Percentiles rank a stretch among this genome's conserved stretches.
These are phyloP conservation scores for Excalfactoria chinensis DNA, from an alignment of 2,113 vertebrate species.

Conservation along the genomic window DNA sequence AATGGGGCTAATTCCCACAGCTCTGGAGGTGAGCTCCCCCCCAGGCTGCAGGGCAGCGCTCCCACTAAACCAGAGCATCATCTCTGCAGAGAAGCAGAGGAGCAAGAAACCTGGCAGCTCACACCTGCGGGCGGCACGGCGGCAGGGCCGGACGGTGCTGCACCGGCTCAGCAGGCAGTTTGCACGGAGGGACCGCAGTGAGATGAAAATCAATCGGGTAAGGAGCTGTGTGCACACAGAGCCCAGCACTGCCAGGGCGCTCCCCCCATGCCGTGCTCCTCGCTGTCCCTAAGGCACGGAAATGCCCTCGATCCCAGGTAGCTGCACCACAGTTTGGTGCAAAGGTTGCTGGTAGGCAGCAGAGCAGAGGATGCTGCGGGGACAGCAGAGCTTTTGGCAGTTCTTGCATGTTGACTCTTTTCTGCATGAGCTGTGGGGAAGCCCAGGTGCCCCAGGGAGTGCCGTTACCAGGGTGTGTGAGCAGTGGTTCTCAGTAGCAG, in stretches of 20 bases:
- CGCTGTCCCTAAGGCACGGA: accelerated
- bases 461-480: accelerated
- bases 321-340: accelerated
- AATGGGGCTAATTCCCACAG: not conserved
- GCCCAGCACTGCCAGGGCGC: accelerated
- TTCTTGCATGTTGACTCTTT: not conserved
- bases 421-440: not conserved
- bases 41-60: not conserved
- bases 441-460: not conserved
- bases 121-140: constrained; percentile 77
- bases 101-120: constrained; percentile 77
- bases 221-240: constrained; percentile 54
- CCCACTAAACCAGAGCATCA: not conserved
- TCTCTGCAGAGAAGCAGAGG: constrained; percentile 71
- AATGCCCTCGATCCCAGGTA: not conserved
- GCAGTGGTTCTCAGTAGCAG: not conserved
- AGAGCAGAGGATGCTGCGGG: not conserved
- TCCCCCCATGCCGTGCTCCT: not conserved
- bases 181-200: constrained; percentile 75
- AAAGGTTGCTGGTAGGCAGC: not conserved
- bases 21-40: no score
- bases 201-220: constrained; percentile 85
- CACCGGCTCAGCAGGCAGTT: constrained; percentile 85
- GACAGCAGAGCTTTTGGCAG: not conserved
- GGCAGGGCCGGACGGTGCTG: constrained; percentile 82